phyloP scores from a whole-genome alignment of 2,113 vertebrate species.

The Ageneiosus marmoratus region DNA sequence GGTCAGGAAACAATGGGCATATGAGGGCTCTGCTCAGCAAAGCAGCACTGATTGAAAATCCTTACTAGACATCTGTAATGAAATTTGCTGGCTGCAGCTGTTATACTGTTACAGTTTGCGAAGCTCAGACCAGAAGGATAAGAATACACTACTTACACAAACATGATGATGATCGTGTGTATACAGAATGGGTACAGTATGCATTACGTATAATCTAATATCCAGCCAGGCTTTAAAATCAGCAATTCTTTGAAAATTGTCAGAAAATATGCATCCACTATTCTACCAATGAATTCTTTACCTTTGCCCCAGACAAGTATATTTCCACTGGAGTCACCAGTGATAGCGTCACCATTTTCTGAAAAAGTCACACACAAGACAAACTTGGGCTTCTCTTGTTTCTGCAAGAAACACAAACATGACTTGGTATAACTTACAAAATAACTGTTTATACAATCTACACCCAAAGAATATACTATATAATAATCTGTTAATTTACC shows the following conservation, averaged over 20 bases:
- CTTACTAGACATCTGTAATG: background rate
- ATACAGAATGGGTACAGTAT: background rate
- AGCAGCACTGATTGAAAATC: constrained; percentile 23
- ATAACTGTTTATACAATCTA: background rate
- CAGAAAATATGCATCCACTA: background rate
- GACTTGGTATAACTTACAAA: constrained; percentile 13
- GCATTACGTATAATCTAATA: constrained; percentile 5
- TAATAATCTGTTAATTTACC: constrained; percentile 65
- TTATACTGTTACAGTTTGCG: background rate
- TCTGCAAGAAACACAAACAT: constrained; percentile 76
- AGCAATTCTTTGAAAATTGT: background rate
- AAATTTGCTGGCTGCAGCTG: constrained; percentile 5
- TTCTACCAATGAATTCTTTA: constrained; percentile 61
- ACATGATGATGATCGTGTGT: background rate
- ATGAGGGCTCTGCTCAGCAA: constrained; percentile 9
- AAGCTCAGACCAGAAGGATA: background rate
- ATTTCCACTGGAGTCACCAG: constrained; percentile 97
- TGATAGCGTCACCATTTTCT: constrained; percentile 95
- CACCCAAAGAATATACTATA: background rate
- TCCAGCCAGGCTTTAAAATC: background rate
- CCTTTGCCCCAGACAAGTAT: constrained; percentile 99
- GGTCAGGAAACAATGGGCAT: constrained; percentile 24
- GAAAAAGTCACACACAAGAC: constrained; percentile 97
- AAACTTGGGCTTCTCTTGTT: constrained; percentile 99
- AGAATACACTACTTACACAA: background rate